These are phyloP conservation scores for Microcebus ravelobensis DNA, from an alignment of 2,113 vertebrate species.

Conservation along the genomic window DNA sequence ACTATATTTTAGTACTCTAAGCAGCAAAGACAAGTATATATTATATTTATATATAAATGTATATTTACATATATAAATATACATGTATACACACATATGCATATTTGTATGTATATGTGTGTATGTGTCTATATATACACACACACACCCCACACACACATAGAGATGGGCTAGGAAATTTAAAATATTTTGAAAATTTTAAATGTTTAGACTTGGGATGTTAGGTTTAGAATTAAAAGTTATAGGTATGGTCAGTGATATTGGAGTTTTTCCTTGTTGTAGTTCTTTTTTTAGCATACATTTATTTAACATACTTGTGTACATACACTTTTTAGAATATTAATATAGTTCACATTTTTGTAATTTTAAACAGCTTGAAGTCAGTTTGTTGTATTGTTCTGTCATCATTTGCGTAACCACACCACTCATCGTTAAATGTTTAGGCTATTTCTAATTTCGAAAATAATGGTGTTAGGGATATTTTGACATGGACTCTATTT, in stretches of 20 bases:
- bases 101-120: no score
- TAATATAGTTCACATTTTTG: not conserved
- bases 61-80: no score
- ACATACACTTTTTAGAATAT: not conserved
- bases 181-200: not conserved
- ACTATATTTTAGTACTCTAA: not conserved
- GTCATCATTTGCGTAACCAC: not conserved
- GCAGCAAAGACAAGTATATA: not conserved
- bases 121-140: no score
- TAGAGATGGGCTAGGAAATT: not conserved
- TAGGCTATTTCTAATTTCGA: not conserved
- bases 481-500: not conserved
- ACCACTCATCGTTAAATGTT: not conserved
- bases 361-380: not conserved
- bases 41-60: not conserved
- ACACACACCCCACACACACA: no score
- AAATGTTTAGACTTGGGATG: not conserved
- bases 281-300: not conserved
- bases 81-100: not conserved
- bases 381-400: not conserved
- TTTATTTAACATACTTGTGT: not conserved
- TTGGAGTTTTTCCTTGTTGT: not conserved
- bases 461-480: not conserved
- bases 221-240: not conserved
- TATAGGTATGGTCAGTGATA: not conserved